Conservation (phyloP, 2,113 vertebrate species). For the Hydropotes inermis region DNA sequence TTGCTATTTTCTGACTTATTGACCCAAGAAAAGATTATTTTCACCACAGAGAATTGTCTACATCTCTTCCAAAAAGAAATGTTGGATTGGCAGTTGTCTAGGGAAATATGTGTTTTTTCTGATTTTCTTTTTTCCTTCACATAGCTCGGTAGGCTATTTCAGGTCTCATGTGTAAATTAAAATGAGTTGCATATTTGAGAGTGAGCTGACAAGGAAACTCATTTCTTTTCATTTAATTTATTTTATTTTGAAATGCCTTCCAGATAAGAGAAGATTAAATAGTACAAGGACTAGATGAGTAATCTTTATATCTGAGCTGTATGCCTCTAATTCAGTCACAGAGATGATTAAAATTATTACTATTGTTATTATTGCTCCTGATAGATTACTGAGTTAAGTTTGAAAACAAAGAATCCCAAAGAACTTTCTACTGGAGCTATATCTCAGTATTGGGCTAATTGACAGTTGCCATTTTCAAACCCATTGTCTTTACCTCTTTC, state of each 20-base stretch:
- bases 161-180: slow-evolving; percentile 1
- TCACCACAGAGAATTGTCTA: not conserved
- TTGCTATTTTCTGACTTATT: slow-evolving; percentile 2
- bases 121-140: not conserved
- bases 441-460: not conserved
- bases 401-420: not conserved
- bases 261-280: not conserved
- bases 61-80: not conserved
- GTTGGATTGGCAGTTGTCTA: not conserved
- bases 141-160: not conserved
- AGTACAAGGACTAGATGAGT: not conserved
- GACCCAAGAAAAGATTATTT: not conserved
- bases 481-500: not conserved
- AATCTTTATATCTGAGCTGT: not conserved
- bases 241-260: not conserved
- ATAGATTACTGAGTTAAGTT: not conserved
- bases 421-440: not conserved
- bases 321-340: not conserved
- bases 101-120: slow-evolving; percentile 20
- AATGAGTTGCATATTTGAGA: not conserved
- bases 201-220: not conserved
- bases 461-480: not conserved
- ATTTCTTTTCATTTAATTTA: slow-evolving; percentile 1
- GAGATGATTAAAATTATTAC: not conserved
- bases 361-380: not conserved